Base-by-base conservation (phyloP, 2,888 invertebrate species). In the Tipula helvola region DNA sequence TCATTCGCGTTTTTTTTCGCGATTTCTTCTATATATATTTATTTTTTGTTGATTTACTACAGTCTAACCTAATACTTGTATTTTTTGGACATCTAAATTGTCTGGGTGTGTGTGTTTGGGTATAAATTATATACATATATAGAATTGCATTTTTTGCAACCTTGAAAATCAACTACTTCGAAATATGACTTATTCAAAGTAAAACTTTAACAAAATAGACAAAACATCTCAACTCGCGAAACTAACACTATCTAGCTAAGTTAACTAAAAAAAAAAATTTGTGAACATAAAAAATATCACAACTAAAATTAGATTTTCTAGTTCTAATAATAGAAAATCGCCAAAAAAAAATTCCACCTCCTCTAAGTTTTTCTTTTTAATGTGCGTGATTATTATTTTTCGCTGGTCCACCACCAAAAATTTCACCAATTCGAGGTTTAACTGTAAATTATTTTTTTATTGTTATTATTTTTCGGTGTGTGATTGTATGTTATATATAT, bases 401-500 rank as follows among this genome's bases (percentile, higher is more conserved):
- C 84, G 84, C 84, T 84, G 71, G 71, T 71, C 71, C 71, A 84
- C 84, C 84, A 84, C 84, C 84, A 39, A 39, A 84, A 84, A 84
- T 84, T 84, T 84, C 84, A 84, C 84, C 36, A 84, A 39, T 41
- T 84, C 36, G 16, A 39, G 84, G 84, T 16, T 84, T 16, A 13
- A 84, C 84, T 84, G 84, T 84, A 84, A 39, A 84, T 41, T 16
- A 83, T 36, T 84, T 84, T 84, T 84, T 84, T 84, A 39, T 84
- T 41, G 36, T 84, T 84, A 84, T 84, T 85, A 42, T 85, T 85
- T 85, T 85, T 85, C 41, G 39, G 85, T 85, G 42, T 85, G 85
- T 85, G 85, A 85, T 42, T 85, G 42, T 85, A 85, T 85, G 87
- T 71, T 87, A 57, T 87, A 86, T 83, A 44, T 44, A 44, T 42